Evolutionary conservation across 2,113 vertebrate species (phyloP).

Genomic region (Antechinus stuartii): DNA sequence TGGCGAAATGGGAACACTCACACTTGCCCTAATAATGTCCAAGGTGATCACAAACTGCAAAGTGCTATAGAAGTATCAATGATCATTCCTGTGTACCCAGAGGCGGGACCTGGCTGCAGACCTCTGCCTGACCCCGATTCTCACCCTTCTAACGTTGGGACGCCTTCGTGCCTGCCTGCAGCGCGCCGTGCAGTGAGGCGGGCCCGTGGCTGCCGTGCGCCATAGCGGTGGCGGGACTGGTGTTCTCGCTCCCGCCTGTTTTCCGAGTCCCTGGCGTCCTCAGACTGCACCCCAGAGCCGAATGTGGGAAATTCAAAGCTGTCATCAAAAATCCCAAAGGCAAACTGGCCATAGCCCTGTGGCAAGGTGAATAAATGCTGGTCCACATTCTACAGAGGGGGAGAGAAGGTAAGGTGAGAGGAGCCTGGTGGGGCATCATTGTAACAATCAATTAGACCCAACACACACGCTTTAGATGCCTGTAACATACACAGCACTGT

Average conservation of each 20-base stretch:
- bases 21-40: background rate
- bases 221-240: slow-evolving; percentile 92
- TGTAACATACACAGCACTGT: background rate
- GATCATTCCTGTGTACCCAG: background rate
- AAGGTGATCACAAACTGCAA: background rate
- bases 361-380: slow-evolving; percentile 94
- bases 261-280: slow-evolving; percentile 92
- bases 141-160: slow-evolving; percentile 95
- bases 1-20: background rate
- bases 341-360: slow-evolving; percentile 93
- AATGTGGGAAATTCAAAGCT: slow-evolving; percentile 90
- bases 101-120: fast-evolving
- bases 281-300: slow-evolving; percentile 84
- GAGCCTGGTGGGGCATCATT: background rate
- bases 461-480: background rate
- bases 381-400: slow-evolving; percentile 87
- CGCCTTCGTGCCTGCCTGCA: slow-evolving; percentile 92
- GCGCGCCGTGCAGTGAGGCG: slow-evolving; percentile 91
- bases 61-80: background rate
- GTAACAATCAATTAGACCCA: background rate
- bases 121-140: slow-evolving; percentile 15
- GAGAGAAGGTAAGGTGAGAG: slow-evolving; percentile 4
- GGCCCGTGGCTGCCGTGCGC: slow-evolving; percentile 91
- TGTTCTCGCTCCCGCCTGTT: slow-evolving; percentile 91
- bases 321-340: slow-evolving; percentile 94